These are phyloP conservation scores for Drosophila rhopaloa DNA, from an alignment of 1,140 invertebrate species.

Conservation along the genomic window DNA sequence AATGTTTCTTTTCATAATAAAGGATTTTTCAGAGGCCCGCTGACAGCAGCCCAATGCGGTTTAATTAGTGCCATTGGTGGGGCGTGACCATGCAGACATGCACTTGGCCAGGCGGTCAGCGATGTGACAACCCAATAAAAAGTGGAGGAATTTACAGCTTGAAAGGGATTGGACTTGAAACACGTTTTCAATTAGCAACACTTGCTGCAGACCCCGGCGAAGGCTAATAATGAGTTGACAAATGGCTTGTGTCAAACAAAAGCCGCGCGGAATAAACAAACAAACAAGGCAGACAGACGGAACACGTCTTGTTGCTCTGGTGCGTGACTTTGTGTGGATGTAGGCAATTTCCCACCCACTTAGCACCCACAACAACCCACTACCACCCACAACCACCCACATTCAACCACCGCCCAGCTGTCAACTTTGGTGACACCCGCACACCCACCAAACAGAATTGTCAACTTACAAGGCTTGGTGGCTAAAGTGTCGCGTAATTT, in stretches of 20 bases:
- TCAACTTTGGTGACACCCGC: constrained; percentile 21
- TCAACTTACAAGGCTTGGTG: constrained; percentile 46
- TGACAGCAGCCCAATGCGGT: constrained; percentile 27
- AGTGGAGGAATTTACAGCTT: constrained; percentile 15
- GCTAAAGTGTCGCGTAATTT: constrained; percentile 59
- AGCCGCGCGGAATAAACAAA: constrained; percentile 43
- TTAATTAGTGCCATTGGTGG: constrained; percentile 54
- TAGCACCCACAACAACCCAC: not conserved
- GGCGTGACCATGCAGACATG: constrained; percentile 6
- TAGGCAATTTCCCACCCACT: constrained; percentile 43
- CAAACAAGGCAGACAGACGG: constrained; percentile 36
- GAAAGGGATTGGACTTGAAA: constrained; percentile 34
- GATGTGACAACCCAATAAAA: constrained; percentile 14
- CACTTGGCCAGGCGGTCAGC: constrained; percentile 20
- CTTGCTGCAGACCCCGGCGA: constrained; percentile 24
- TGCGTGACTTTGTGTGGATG: constrained; percentile 50
- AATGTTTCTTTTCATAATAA: constrained; percentile 1
- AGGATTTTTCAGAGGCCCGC: constrained; percentile 9
- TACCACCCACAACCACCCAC: not conserved
- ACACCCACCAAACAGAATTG: constrained; percentile 39
- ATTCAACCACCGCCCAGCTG: constrained; percentile 8
- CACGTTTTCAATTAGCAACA: constrained; percentile 58
- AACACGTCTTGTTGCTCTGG: constrained; percentile 46
- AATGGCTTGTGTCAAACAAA: constrained; percentile 54
- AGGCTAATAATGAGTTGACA: constrained; percentile 61